Base-by-base conservation (phyloP, 2,888 invertebrate species). In the Trachelus iudaicus region DNA sequence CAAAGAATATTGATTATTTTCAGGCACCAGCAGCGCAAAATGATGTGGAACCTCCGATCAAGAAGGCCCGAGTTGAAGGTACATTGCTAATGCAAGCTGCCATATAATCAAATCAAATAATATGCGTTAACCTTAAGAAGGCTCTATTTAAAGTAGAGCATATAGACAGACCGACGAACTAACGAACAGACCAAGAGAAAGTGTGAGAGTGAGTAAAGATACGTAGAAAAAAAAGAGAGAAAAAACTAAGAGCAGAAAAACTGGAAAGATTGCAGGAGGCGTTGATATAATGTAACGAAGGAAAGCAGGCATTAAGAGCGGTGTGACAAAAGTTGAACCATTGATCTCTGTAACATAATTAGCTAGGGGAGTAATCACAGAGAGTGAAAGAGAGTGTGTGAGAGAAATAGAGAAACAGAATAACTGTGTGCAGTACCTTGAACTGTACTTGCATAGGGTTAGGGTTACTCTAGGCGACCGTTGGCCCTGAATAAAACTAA, bases 401-500 rank as follows among this genome's bases (percentile, higher is more conserved):
- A 56, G 56, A 56, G 23, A 40, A 40, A 40, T 15, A 40, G 40
- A 40, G 40, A 56, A 56, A 56, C 56, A 23, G 56, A 56, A 56
- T 56, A 56, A 23, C 56, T 56, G 56, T 56, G 56, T 56, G 56
- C 56, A 56, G 56, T 56, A 56, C 23, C 23, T 56, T 56, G 56
- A 23, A 56, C 56, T 56, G 56, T 56, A 56, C 56, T 56, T 56
- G 23, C 56, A 56, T 56, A 56, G 23, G 87, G 87, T 84, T 89
- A 89, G 88, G 88, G 88, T 56, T 85, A 83, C 84, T 31, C 71
- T 87, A 85, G 86, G 84, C 85, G 84, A 88, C 81, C 83, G 84
- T 85, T 87, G 88, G 87, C 88, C 88, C 87, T 87, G 83, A 89
- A 88, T 87, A 88, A 91, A 89, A 92, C 92, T 92, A 92, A 92